Base-by-base conservation (phyloP, 2,888 invertebrate genomes). In the Candidula unifasciata region DNA sequence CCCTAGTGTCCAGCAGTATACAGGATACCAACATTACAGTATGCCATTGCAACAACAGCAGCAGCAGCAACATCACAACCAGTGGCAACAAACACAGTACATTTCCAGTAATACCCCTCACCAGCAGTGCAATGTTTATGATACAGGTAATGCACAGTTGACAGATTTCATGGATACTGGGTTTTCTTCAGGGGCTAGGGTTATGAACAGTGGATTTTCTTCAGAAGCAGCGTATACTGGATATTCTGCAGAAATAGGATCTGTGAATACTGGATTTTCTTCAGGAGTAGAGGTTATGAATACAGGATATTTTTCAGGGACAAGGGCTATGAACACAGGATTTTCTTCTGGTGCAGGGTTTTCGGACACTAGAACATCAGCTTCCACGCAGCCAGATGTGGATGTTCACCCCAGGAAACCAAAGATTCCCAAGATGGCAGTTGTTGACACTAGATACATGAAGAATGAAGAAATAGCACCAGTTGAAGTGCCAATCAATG, bases 371-470 rank as follows among this genome's bases (percentile, higher is more conserved):
- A 30, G 18, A 3, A 54, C 16, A 8, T 30, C 18, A 27, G 52
- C 44, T 13, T 5, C 73, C 30, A 44, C 24, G 33, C 52, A 74
- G 74, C 30, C 54, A n/a, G 54, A 30, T 30, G n/a, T 44, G 27
- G 74, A 54, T 33, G 37, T 21, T n/a, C 52, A 37, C 18, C 54
- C 69, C 21, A 79, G 66, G 68, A 76, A 76, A 69, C 44, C 86
- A n/a, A 60, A 80, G 54, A 84, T 87, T 10, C 87, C 89, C 8
- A 89, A 88, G 78, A 69, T 88, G 77, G 83, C 84, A 76, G 87
- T 91, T 44, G 80, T 91, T 52, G 91, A 91, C 84, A 90, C 89
- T 30, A 87, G 91, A 52, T 87, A 90, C 54, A 88, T 91, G 82
- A 88, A 89, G 84, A 90, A 89, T 83, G 87, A 88, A 35, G 87